Base-by-base conservation (phyloP, 2,888 invertebrate genomes). In the Mycalesis mineus region DNA sequence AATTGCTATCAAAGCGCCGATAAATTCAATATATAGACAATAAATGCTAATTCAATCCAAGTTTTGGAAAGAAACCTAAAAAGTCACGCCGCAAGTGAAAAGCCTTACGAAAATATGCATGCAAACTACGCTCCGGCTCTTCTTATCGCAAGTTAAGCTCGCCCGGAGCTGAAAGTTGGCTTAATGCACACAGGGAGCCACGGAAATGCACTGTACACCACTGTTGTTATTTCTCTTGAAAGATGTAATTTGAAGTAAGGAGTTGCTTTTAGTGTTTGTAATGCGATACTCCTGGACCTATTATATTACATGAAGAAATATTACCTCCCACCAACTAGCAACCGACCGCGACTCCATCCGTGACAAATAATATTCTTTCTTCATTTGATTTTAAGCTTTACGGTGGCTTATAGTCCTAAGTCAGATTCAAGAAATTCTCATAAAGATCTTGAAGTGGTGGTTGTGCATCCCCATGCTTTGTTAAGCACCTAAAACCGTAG, bases 11-110 rank as follows among this genome's bases (percentile, higher is more conserved):
- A 66, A 66, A 69, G 69, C 68, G 68, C 68, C 67, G 64, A 72
- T 79, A 79, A 78, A 78, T 79, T 75, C 75, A 69, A 72, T 74
- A 73, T 73, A 76, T 75, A 76, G 73, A 70, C 78, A 72, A 83
- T 78, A 82, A 83, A 85, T 83, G 84, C 76, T 80, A 84, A 85
- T 84, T 80, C 67, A 68, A 73, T 68, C 60, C 61, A 82, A 83
- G 72, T 82, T 84, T 75, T 64, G 69, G 63, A 72, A 13, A 73
- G 70, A 74, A 78, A 75, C 71, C 73, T 72, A 76, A 80, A 82
- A 81, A 78, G 75, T 74, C 71, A 64, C 66, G 65, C 60, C 49
- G 74, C 69, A 68, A 66, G 65, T 64, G 70, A 66, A 68, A 75
- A 75, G 73, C 67, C 69, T 71, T 62, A 60, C 62, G 68, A 65